phyloP scores from a whole-genome alignment of 1,140 invertebrate species.

The Leptestheria dahalacensis region DNA sequence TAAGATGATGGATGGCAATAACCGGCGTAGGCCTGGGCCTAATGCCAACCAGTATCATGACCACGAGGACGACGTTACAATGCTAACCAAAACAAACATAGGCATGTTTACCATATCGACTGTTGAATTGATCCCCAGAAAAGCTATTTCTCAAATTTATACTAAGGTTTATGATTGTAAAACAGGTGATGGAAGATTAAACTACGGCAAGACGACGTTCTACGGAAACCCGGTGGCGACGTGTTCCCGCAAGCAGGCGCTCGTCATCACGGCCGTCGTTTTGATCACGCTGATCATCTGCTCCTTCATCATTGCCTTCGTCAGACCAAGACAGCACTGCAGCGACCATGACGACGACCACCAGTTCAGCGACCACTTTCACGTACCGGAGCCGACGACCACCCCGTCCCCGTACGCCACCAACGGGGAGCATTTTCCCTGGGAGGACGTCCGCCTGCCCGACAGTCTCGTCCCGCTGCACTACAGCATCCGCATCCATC shows the following conservation, averaged over 20 bases:
- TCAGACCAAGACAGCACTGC: slow-evolving; percentile 42
- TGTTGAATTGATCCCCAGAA: slow-evolving; percentile 8
- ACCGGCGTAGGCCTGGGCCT: neutral
- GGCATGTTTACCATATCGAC: slow-evolving; percentile 23
- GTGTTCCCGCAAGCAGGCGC: slow-evolving; percentile 68
- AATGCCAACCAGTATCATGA: slow-evolving; percentile 15
- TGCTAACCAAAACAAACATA: slow-evolving; percentile 22
- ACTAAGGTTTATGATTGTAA: slow-evolving; percentile 23
- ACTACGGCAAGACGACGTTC: slow-evolving; percentile 51
- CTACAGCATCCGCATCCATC: slow-evolving; percentile 82
- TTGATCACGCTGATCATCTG: slow-evolving; percentile 62
- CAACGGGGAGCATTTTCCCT: slow-evolving; percentile 62
- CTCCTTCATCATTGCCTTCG: slow-evolving; percentile 75
- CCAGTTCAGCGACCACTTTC: slow-evolving; percentile 7
- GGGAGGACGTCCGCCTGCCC: slow-evolving; percentile 73
- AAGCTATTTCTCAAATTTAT: neutral
- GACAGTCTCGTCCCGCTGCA: slow-evolving; percentile 57
- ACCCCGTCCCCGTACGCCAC: slow-evolving; percentile 37
- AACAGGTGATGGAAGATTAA: slow-evolving; percentile 49
- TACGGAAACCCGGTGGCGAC: slow-evolving; percentile 63
- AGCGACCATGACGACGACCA: slow-evolving; percentile 7
- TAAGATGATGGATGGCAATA: slow-evolving; percentile 1
- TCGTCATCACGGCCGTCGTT: slow-evolving; percentile 57
- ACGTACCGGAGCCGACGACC: slow-evolving; percentile 10
- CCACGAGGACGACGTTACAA: slow-evolving; percentile 21